A percentile compares a stretch with the other conserved stretches of the same genome.
phyloP scores from a whole-genome alignment of 2,888 invertebrate species.

The Papilio demoleus region DNA sequence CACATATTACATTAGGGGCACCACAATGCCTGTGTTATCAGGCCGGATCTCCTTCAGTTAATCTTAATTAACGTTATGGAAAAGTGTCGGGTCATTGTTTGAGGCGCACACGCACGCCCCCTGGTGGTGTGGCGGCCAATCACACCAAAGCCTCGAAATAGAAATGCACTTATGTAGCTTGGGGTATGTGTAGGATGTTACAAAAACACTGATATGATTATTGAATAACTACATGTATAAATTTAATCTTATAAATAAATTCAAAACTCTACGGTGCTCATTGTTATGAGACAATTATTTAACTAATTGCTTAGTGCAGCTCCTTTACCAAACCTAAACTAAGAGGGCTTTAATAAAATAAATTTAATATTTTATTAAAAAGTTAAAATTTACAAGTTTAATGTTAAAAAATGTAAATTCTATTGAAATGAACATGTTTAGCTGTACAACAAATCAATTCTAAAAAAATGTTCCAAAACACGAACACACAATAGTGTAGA shows the following conservation, averaged over 20 bases:
- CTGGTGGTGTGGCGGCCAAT: constrained; percentile 64
- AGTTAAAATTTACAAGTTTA: too few species aligned
- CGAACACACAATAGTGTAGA: constrained; percentile 47
- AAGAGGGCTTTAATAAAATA: too few species aligned
- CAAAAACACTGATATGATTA: constrained; percentile 4
- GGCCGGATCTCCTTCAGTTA: constrained; percentile 46
- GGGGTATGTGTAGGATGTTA: constrained; percentile 4
- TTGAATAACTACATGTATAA: background rate
- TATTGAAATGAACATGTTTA: background rate
- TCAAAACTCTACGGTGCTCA: background rate
- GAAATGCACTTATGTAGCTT: constrained; percentile 31
- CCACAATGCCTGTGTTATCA: constrained; percentile 41
- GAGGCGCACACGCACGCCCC: constrained; percentile 53
- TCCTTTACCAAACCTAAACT: too few species aligned
- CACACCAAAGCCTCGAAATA: constrained; percentile 39
- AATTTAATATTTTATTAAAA: too few species aligned
- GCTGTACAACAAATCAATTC: constrained; percentile 30
- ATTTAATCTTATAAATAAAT: background rate
- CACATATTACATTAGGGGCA: constrained; percentile 39
- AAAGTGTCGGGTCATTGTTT: constrained; percentile 59
- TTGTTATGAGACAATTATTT: background rate
- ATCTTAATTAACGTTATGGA: constrained; percentile 50
- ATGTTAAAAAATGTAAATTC: background rate
- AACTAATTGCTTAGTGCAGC: background rate
- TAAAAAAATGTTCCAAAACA: constrained; percentile 42